phyloP scores from a whole-genome alignment of 2,888 invertebrate species.

The Acanthosepion lycidas region DNA sequence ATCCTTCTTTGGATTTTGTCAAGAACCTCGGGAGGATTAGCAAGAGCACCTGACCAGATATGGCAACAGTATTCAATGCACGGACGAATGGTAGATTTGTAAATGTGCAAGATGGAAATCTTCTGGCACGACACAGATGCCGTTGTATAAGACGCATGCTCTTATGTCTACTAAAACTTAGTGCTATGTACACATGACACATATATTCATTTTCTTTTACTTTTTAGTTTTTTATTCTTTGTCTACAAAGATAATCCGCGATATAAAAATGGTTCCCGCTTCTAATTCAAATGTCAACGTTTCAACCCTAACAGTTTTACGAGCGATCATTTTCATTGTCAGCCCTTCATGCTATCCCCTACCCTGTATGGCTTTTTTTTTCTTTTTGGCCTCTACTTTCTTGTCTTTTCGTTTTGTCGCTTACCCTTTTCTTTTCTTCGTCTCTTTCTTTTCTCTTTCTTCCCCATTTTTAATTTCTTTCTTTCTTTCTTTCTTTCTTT shows the following conservation, averaged over 20 bases:
- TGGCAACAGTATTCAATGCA: too few species aligned
- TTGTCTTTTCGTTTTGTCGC: not conserved
- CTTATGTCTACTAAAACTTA: not conserved
- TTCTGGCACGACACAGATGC: not conserved
- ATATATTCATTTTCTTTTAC: not conserved
- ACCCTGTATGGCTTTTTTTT: not conserved
- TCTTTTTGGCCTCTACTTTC: not conserved
- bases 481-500: not conserved
- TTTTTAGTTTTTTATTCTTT: too few species aligned
- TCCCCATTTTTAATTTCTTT: not conserved
- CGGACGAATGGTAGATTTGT: too few species aligned
- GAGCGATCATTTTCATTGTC: slow-evolving; percentile 18
- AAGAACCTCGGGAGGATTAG: too few species aligned
- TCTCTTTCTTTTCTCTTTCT: not conserved
- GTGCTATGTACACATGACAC: not conserved
- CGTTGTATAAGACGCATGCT: not conserved
- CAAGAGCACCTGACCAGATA: too few species aligned
- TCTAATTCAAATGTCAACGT: not conserved
- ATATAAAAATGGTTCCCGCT: not conserved
- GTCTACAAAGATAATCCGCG: not conserved
- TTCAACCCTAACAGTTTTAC: not conserved
- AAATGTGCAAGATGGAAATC: too few species aligned
- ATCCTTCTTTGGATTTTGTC: too few species aligned
- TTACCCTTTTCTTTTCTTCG: too few species aligned
- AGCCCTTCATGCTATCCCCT: not conserved